Percentiles rank a stretch among this genome's conserved stretches.
Evolutionary conservation across 2,113 vertebrate genomes (phyloP).

Genomic region (Leptocoma aspasia): DNA sequence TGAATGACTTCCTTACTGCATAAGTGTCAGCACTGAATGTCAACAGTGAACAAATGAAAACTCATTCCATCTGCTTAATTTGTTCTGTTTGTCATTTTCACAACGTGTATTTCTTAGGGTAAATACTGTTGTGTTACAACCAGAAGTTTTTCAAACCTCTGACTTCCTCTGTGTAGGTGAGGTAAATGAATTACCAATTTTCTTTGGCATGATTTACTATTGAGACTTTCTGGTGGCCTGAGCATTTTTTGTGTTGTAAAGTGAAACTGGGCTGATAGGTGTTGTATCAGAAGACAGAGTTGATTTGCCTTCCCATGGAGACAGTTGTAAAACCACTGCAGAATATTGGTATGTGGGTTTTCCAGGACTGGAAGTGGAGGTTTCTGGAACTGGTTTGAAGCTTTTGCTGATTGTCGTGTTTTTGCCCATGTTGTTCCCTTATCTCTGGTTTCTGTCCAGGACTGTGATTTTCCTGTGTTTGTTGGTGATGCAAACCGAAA

Average conservation of each 20-base stretch:
- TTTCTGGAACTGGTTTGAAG: background rate
- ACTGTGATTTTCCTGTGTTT: background rate
- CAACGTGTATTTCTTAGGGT: background rate
- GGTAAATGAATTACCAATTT: background rate
- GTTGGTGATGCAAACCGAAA: background rate
- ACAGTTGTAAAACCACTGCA: background rate
- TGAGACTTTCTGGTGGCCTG: background rate
- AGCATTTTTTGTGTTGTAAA: background rate
- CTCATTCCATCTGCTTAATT: background rate
- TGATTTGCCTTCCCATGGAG: background rate
- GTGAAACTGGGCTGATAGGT: background rate
- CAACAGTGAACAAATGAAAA: background rate
- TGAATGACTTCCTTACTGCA: background rate
- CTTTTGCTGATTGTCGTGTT: background rate
- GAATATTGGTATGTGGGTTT: background rate
- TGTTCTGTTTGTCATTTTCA: background rate
- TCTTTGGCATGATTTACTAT: background rate
- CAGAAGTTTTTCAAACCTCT: background rate
- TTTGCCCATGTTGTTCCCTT: background rate
- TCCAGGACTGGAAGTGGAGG: background rate
- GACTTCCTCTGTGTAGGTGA: background rate
- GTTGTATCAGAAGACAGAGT: background rate
- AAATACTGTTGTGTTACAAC: background rate
- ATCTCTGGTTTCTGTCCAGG: background rate
- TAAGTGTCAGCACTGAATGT: background rate